phyloP scores from a whole-genome alignment of 2,797 vertebrate species.

The Etheostoma nigrum region DNA sequence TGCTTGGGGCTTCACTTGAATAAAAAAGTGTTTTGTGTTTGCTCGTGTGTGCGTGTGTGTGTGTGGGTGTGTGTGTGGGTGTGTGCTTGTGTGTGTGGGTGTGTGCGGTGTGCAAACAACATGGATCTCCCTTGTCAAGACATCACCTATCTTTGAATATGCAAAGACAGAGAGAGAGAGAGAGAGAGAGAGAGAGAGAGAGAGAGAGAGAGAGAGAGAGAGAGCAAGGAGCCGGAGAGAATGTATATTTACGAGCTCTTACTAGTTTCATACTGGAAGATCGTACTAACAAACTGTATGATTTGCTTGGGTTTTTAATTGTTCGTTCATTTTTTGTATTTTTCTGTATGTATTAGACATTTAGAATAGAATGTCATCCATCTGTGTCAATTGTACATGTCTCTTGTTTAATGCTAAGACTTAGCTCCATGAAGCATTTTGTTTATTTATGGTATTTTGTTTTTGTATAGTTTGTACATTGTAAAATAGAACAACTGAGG shows the following conservation, averaged over 20 bases:
- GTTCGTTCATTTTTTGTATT: conserved; percentile 61
- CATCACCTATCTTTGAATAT: conserved; percentile 92
- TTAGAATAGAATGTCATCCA: conserved; percentile 66
- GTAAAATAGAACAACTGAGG: conserved; percentile 95
- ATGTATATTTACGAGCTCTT: conserved; percentile 89
- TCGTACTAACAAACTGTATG: conserved; percentile 85
- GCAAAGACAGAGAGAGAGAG: conserved; percentile 87
- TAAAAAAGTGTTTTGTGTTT: conserved; percentile 61
- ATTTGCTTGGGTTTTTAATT: conserved; percentile 83
- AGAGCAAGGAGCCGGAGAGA: conserved; percentile 81
- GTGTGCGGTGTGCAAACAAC: conserved; percentile 43
- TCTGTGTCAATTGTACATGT: conserved; percentile 63
- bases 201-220: conserved; percentile 65
- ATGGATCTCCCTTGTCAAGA: conserved; percentile 86
- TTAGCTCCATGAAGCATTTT: conserved; percentile 96
- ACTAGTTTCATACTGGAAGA: conserved; percentile 85
- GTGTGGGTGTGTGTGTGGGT: conserved; percentile 13
- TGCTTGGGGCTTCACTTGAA: conserved; percentile 83
- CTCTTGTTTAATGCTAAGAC: conserved; percentile 84
- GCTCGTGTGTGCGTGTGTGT: conserved; percentile 14
- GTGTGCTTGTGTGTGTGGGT: conserved; percentile 26
- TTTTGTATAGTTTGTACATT: conserved; percentile 99
- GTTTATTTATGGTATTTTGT: conserved; percentile 98
- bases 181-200: conserved; percentile 74
- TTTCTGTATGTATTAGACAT: conserved; percentile 63